Conservation (phyloP, 2,888 invertebrate species). For the Eutolmus rufibarbis region DNA sequence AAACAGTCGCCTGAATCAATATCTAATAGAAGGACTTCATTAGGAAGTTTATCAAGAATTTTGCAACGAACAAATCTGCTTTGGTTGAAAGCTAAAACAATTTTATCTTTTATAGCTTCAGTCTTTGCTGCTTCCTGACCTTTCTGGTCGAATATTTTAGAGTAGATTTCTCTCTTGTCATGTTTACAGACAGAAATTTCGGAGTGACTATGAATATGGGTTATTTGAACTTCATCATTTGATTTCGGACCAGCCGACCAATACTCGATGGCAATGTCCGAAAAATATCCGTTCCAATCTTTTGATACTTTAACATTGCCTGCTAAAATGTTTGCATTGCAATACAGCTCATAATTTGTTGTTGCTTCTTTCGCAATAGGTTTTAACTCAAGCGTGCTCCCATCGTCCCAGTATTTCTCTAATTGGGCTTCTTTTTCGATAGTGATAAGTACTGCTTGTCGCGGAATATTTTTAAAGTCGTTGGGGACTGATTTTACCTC, state of each 20-base stretch:
- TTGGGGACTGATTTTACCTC: slow-evolving; percentile 49
- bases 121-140: not conserved
- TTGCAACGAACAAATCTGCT: not conserved
- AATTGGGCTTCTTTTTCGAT: not conserved
- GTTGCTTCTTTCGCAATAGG: not conserved
- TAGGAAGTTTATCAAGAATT: not conserved
- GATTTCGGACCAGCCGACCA: not conserved
- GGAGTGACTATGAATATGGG: not conserved
- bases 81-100: not conserved
- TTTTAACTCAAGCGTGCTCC: not conserved
- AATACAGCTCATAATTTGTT: not conserved
- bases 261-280: not conserved
- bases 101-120: not conserved
- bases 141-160: slow-evolving; percentile 8
- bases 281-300: not conserved
- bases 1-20: slow-evolving; percentile 49
- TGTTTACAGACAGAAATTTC: not conserved
- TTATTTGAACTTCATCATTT: slow-evolving; percentile 12
- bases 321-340: not conserved
- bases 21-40: slow-evolving; percentile 46
- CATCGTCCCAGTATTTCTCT: not conserved
- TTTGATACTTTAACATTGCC: not conserved
- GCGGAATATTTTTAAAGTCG: slow-evolving; percentile 46
- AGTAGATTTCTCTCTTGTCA: not conserved
- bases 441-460: slow-evolving; percentile 38